Evolutionary conservation across 2,113 vertebrate genomes (phyloP).

Genomic region (Rhagologus leucostigma): DNA sequence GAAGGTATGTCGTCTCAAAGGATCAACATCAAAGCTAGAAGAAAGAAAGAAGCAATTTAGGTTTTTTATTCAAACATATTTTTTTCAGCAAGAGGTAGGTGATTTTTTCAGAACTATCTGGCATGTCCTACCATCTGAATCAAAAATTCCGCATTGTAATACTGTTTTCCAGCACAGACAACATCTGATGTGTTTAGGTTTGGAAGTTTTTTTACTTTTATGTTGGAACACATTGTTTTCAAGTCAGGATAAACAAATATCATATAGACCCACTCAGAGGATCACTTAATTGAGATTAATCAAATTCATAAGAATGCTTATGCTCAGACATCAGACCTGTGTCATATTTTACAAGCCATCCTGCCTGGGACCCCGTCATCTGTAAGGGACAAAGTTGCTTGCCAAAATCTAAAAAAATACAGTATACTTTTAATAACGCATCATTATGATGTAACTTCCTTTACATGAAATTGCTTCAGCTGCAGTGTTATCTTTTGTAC

Average conservation of each 20-base stretch:
- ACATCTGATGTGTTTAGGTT: not conserved
- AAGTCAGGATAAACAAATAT: not conserved
- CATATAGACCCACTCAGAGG: not conserved
- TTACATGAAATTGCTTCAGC: not conserved
- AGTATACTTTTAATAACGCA: not conserved
- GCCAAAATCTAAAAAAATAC: not conserved
- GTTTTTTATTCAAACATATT: not conserved
- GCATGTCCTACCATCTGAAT: not conserved
- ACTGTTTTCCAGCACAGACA: not conserved
- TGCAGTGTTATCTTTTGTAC: not conserved
- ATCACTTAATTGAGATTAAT: not conserved
- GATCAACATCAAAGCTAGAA: constrained; percentile 75
- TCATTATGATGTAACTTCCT: not conserved
- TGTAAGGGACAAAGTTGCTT: not conserved
- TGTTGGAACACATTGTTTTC: not conserved
- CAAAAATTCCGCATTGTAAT: not conserved
- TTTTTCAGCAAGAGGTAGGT: not conserved
- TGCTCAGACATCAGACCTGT: not conserved
- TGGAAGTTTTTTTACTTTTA: not conserved
- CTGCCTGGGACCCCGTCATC: not conserved
- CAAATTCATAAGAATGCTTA: not conserved
- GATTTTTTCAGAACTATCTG: not conserved
- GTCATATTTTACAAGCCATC: not conserved
- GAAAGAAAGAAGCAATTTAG: not conserved
- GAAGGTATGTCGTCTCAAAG: constrained; percentile 83